phyloP scores from a whole-genome alignment of 1,140 invertebrate genomes.

The Oncopeltus fasciatus region DNA sequence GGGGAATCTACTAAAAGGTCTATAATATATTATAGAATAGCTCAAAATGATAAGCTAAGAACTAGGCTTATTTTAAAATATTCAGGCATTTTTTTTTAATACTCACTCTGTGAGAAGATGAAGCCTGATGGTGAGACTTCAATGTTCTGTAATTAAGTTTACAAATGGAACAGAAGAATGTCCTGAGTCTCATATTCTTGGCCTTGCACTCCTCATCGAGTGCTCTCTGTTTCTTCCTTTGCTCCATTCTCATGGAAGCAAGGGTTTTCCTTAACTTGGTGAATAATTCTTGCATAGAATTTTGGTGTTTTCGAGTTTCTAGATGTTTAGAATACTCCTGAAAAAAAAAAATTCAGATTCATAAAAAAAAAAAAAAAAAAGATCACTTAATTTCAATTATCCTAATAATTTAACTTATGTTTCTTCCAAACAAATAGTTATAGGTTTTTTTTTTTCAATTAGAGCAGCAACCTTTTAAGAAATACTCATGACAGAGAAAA shows the following conservation, averaged over 20 bases:
- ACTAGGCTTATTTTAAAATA: not conserved
- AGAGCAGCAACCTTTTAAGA: no score
- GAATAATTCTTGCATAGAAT: conserved; percentile 52
- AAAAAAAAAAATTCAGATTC: conserved; percentile 11
- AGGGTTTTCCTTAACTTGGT: conserved; percentile 52
- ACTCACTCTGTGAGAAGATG: conserved; percentile 44
- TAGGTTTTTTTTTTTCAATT: no score
- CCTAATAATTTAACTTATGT: no score
- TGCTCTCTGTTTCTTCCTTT: conserved; percentile 53
- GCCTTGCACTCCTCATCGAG: conserved; percentile 52
- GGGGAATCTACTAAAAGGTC: no score
- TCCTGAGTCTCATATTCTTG: conserved; percentile 42
- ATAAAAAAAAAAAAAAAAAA: not conserved
- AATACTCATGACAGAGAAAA: no score
- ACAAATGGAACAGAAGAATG: conserved; percentile 59
- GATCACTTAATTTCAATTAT: no score
- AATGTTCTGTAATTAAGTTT: conserved; percentile 64
- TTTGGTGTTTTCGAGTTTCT: conserved; percentile 47
- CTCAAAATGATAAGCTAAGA: not conserved
- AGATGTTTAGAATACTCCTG: conserved; percentile 56
- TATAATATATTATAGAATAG: no score
- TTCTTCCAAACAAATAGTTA: no score
- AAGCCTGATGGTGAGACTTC: conserved; percentile 55
- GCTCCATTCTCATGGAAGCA: conserved; percentile 52
- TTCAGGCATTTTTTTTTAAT: not conserved